Conservation (phyloP, 2,888 invertebrate species). For the Netelia inedita region DNA sequence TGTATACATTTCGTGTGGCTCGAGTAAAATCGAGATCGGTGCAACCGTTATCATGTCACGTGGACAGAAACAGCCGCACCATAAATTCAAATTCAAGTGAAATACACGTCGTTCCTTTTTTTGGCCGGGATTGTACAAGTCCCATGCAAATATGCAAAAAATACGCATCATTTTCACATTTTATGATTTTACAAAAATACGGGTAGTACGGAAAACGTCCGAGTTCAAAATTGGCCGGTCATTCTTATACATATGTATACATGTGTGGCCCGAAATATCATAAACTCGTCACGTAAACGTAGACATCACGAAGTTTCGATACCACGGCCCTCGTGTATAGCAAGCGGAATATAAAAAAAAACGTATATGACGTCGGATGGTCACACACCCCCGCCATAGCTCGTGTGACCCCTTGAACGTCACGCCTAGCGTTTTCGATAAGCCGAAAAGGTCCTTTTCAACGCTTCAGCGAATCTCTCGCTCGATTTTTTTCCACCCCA, state of each 20-base stretch:
- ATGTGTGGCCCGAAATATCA: background rate
- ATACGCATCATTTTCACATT: no score
- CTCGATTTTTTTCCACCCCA: slow-evolving; percentile 23
- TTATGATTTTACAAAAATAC: background rate
- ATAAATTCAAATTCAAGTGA: no score
- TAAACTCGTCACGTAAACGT: slow-evolving; percentile 21
- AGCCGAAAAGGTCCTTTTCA: slow-evolving; percentile 52
- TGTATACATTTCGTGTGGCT: no score
- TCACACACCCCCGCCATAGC: slow-evolving; percentile 10
- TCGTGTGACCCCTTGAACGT: slow-evolving; percentile 19
- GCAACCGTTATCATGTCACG: no score
- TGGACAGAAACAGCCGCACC: no score
- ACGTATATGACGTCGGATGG: slow-evolving; percentile 8
- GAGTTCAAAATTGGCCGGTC: no score
- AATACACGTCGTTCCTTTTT: no score
- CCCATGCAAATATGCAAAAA: no score
- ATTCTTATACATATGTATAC: no score
- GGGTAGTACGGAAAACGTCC: background rate
- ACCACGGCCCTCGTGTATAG: background rate
- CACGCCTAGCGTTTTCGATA: slow-evolving; percentile 59
- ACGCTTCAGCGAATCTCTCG: slow-evolving; percentile 37
- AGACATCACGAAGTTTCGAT: slow-evolving; percentile 7
- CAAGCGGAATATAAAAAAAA: slow-evolving; percentile 21
- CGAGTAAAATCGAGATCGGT: no score
- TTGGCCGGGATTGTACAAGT: no score